phyloP scores from a whole-genome alignment of 2,113 vertebrate species.

The Siniperca chuatsi region DNA sequence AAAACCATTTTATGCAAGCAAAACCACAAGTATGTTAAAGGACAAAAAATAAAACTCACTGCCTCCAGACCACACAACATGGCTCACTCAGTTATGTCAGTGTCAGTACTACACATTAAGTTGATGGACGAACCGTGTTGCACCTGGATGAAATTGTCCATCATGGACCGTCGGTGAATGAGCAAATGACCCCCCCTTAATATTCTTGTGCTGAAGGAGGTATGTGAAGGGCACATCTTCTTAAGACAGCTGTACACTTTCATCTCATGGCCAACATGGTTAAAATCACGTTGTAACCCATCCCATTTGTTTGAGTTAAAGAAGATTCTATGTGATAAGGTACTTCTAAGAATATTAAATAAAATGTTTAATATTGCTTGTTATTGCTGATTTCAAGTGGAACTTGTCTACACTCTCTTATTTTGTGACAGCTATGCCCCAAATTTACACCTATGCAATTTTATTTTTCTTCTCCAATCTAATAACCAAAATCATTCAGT shows the following conservation, averaged over 20 bases:
- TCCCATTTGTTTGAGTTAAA: background rate
- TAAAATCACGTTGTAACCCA: background rate
- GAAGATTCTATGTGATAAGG: background rate
- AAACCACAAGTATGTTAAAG: background rate
- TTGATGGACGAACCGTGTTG: conserved; percentile 43
- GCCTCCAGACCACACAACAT: background rate
- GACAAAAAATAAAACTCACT: background rate
- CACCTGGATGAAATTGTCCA: conserved; percentile 23
- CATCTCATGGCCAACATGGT: background rate
- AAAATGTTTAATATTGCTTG: too few species aligned
- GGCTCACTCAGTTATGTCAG: conserved; percentile 1
- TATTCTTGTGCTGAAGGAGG: conserved; percentile 3
- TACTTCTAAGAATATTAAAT: too few species aligned
- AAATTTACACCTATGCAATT: background rate
- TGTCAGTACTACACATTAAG: conserved; percentile 27
- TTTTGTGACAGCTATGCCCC: background rate
- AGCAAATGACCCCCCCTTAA: background rate
- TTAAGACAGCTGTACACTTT: background rate
- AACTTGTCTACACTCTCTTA: too few species aligned
- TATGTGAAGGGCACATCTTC: conserved; percentile 36
- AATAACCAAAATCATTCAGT: too few species aligned
- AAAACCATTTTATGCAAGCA: background rate
- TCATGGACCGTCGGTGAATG: conserved; percentile 34
- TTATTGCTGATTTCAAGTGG: too few species aligned
- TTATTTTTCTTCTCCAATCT: background rate